Evolutionary conservation across 2,888 invertebrate species (phyloP).

Genomic region (Chymomyza amoena): DNA sequence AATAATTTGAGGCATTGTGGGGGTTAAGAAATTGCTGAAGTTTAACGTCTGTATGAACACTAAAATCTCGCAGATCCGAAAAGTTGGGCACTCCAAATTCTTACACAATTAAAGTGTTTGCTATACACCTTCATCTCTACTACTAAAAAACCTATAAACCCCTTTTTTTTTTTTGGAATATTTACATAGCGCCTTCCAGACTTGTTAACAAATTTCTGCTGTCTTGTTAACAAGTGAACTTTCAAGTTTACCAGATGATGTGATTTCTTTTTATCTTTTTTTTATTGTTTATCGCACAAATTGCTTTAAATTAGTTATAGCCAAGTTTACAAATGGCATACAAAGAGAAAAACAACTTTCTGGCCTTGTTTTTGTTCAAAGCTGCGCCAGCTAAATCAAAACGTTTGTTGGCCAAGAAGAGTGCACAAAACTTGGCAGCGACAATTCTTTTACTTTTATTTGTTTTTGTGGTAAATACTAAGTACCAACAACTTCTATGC

Average conservation of each 20-base stretch:
- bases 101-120: no score
- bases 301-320: constrained; percentile 1
- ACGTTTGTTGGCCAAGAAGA: not conserved
- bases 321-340: not conserved
- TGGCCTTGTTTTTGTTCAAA: not conserved
- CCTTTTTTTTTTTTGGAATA: no score
- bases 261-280: not conserved
- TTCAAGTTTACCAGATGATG: not conserved
- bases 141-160: no score
- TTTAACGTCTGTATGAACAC: no score
- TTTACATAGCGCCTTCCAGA: no score
- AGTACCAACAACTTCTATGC: not conserved
- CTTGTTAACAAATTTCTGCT: not conserved
- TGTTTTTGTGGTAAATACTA: not conserved
- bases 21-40: not conserved
- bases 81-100: no score
- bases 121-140: no score
- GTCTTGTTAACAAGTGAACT: not conserved
- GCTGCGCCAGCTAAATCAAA: not conserved
- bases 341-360: not conserved
- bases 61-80: no score
- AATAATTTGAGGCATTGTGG: not conserved
- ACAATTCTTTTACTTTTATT: constrained; percentile 2
- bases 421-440: constrained; percentile 2
- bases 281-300: not conserved